These are phyloP conservation scores for Melipona bicolor DNA, from an alignment of 2,888 invertebrate genomes.

Conservation along the genomic window DNA sequence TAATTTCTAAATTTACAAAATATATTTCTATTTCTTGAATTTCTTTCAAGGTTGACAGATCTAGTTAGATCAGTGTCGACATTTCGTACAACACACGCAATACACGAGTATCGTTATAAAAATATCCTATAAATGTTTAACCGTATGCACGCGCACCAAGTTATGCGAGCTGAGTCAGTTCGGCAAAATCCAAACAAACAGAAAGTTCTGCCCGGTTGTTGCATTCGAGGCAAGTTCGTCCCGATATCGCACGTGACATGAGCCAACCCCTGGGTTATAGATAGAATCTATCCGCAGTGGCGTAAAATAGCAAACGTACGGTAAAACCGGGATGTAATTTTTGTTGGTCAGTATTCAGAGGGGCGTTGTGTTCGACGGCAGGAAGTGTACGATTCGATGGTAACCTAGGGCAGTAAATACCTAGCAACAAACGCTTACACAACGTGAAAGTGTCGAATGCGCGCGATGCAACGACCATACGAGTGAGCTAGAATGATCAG, in stretches of 20 bases:
- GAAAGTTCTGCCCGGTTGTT: constrained; percentile 32
- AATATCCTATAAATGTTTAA: no score
- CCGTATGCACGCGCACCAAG: background rate
- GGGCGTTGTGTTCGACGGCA: background rate
- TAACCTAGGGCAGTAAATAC: background rate
- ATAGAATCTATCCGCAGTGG: background rate
- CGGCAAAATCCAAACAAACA: constrained; percentile 43
- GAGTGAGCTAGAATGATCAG: background rate
- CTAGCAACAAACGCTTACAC: background rate
- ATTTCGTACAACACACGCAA: no score
- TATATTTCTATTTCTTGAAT: no score
- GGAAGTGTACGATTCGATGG: background rate
- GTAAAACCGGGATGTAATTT: background rate
- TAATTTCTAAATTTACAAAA: no score
- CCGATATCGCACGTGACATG: background rate
- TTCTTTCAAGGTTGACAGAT: no score
- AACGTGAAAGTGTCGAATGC: background rate
- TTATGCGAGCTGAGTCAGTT: constrained; percentile 35
- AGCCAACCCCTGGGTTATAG: background rate
- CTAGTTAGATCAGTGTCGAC: no score
- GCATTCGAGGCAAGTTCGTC: constrained; percentile 25
- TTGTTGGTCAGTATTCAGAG: background rate
- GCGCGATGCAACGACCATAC: background rate
- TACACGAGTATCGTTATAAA: no score
- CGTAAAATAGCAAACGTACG: background rate